Evolutionary conservation across 2,113 vertebrate species (phyloP).

Genomic region (Leptobrachium ailaonicum): DNA sequence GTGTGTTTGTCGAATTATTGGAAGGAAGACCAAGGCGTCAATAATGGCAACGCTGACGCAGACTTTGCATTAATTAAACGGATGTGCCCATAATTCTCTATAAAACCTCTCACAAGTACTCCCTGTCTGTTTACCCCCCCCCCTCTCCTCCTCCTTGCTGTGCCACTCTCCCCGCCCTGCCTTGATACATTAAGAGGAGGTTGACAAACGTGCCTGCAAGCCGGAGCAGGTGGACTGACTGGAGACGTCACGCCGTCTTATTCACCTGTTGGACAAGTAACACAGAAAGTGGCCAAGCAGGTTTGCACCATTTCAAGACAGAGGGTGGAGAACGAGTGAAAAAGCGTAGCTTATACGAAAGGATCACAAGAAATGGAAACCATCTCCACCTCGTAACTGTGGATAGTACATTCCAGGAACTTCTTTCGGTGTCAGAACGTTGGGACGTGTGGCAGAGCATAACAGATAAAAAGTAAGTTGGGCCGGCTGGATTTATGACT

Average conservation of each 20-base stretch:
- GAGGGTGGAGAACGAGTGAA: constrained; percentile 9
- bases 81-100: neutral
- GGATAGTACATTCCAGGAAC: constrained; percentile 37
- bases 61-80: neutral
- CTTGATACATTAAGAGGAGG: constrained; percentile 5
- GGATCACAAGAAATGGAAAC: constrained; percentile 1
- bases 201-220: constrained; percentile 18
- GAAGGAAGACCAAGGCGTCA: neutral
- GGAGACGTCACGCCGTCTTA: constrained; percentile 33
- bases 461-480: neutral
- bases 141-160: neutral
- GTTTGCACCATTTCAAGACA: constrained; percentile 25
- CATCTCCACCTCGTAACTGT: neutral
- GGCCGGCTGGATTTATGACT: neutral
- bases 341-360: neutral
- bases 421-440: constrained; percentile 15
- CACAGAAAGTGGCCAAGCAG: constrained; percentile 32
- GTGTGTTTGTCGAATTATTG: neutral
- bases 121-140: neutral
- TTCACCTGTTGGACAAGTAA: constrained; percentile 42
- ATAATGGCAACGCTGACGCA: neutral
- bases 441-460: neutral
- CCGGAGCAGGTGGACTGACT: constrained; percentile 33
- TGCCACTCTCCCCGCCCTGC: constrained; percentile 6
- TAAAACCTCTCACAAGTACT: neutral